These are phyloP conservation scores for Channa argus DNA, from an alignment of 2,113 vertebrate genomes.

Conservation along the genomic window DNA sequence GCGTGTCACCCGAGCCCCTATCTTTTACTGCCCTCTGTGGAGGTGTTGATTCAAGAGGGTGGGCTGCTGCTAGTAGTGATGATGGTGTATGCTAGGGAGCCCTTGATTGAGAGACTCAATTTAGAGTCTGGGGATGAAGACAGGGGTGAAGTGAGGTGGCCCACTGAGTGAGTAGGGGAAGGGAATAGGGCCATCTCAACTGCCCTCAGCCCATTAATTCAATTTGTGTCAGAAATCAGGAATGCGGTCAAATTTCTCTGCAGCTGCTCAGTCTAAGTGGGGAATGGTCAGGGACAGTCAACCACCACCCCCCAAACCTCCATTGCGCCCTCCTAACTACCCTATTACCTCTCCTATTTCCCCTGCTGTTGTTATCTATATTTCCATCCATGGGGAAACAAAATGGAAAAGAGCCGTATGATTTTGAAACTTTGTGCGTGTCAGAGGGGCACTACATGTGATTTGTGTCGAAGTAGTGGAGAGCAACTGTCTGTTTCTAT, in stretches of 20 bases:
- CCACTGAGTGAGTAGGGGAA: conserved; percentile 47
- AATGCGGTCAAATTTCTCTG: conserved; percentile 85
- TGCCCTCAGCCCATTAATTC: conserved; percentile 79
- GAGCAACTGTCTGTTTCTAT: conserved; percentile 33
- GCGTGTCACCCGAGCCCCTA: conserved; percentile 74
- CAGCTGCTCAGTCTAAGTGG: conserved; percentile 81
- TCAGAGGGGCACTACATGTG: conserved; percentile 13
- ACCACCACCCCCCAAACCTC: conserved; percentile 29
- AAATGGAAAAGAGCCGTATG: conserved; percentile 51
- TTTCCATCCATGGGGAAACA: conserved; percentile 58
- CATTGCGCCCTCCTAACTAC: conserved; percentile 39
- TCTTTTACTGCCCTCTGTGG: conserved; percentile 78
- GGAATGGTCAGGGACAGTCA: conserved; percentile 60
- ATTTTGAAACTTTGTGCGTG: conserved; percentile 13
- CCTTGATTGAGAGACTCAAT: conserved; percentile 61
- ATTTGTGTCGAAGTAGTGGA: conserved; percentile 21
- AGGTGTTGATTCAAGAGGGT: conserved; percentile 77
- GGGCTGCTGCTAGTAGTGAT: conserved; percentile 52
- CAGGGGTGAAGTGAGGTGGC: conserved; percentile 36
- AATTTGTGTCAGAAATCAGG: conserved; percentile 86
- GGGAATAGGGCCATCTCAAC: conserved; percentile 55
- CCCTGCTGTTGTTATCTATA: conserved; percentile 48
- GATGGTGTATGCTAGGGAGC: conserved; percentile 25
- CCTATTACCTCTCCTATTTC: conserved; percentile 58
- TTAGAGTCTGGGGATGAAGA: conserved; percentile 34